Base-by-base conservation (phyloP, 2,797 vertebrate species). In the Adelosebastes latens region DNA sequence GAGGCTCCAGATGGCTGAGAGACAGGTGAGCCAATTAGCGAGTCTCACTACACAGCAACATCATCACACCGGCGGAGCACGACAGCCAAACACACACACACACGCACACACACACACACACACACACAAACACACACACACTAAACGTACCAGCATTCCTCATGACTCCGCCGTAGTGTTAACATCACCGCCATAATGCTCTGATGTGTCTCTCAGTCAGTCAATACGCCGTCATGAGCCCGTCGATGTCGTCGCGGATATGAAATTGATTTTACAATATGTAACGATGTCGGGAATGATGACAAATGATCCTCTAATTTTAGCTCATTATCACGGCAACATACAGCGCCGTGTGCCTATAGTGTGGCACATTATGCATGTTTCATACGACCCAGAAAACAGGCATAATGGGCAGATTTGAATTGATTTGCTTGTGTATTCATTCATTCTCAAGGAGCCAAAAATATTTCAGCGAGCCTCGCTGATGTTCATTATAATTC, bases 21-120 rank as follows among this genome's bases (percentile, higher is more conserved):
- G 94, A 95, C 94, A 95, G 95, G 94, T 95, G 94, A 93, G 93
- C 95, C 95, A 96, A 95, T 96, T 95, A 95, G 93, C 79, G 86
- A 93, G 93, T 95, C 93, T 95, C 94, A 84, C 91, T 91, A 92
- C 93, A 88, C 90, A 62, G 91, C 83, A 86, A 84, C 93, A 92
- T 93, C 90, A 90, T 91, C 92, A 92, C 93, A 90, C 86, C 84
- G 81, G 79, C 60, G 64, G 87, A 94, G 90, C 90, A 83, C 90
- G 81, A 91, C 91, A 90, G 55, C 68, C 72, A 64, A 32, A 79
- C 71, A 80, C 71, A 76, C 55, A 67, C 76, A 68, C 55, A 66
- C 69, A 77, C 55, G 56, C 62, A 53, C 61, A 58, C 74, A 74
- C 72, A 58, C 67, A 52, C 69, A 49, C 64, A 58, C 81, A 55